Conservation (phyloP, 2,888 invertebrate species). For the Carterocephalus palaemon region DNA sequence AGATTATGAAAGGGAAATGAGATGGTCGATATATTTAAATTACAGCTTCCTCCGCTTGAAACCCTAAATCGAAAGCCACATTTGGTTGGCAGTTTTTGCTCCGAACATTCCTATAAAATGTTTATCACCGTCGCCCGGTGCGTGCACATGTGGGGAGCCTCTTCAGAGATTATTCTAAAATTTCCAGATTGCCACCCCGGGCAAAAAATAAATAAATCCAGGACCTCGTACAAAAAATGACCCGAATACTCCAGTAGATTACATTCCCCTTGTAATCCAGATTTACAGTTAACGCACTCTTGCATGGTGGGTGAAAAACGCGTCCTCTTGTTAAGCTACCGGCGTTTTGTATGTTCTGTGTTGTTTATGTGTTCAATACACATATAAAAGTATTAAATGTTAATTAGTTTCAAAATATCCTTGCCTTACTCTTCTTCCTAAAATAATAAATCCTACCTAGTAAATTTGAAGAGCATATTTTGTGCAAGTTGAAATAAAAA, state of each 20-base stretch:
- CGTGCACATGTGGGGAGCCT: slow-evolving; percentile 68
- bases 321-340: neutral
- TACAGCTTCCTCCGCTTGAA: slow-evolving; percentile 66
- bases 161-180: slow-evolving; percentile 74
- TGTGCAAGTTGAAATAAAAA: too few relatives aligned
- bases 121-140: slow-evolving; percentile 65
- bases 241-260: slow-evolving; percentile 64
- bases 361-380: too few relatives aligned
- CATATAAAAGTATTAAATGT: too few relatives aligned
- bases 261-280: slow-evolving; percentile 67
- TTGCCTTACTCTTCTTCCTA: too few relatives aligned
- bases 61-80: slow-evolving; percentile 67
- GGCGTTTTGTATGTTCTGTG: too few relatives aligned
- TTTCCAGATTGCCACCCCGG: slow-evolving; percentile 77
- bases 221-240: slow-evolving; percentile 62
- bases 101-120: slow-evolving; percentile 77
- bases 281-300: slow-evolving; percentile 59
- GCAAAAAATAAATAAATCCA: slow-evolving; percentile 78
- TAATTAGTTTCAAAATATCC: too few relatives aligned
- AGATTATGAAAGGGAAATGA: slow-evolving; percentile 21
- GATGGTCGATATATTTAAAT: slow-evolving; percentile 47
- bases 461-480: too few relatives aligned
- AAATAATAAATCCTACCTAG: too few relatives aligned
- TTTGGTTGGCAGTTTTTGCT: slow-evolving; percentile 74
- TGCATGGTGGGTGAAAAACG: slow-evolving; percentile 4